Evolutionary conservation across 2,888 invertebrate genomes (phyloP), one percentile per base, ranked within the genome.

Genomic region (Melieria omissa): DNA sequence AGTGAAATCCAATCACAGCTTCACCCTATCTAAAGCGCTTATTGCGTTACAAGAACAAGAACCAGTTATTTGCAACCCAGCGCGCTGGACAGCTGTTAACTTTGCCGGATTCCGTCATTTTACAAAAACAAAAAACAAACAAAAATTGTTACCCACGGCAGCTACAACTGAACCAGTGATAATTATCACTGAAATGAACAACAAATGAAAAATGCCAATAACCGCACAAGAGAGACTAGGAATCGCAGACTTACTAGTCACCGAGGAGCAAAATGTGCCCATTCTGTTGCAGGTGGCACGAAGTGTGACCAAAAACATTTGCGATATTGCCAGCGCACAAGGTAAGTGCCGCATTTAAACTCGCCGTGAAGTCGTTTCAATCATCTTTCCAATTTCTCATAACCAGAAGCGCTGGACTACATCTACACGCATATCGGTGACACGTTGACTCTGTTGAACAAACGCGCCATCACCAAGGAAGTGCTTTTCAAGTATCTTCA

Each of bases 401-500:
- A 44, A 29, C 29, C 78, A 91, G 91, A 89, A 61, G 90, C 90
- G 0, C 82, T 90, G 6, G 82, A 88, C 65, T 86, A 87, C 2
- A 87, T 91, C 49, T 80, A 88, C 4, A 86, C 86, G 44, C 89
- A 90, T 78, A 87, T 89, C 1, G 83, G 87, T 3, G 87, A 88
- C 73, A 82, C 85, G 7, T 78, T 86, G 54, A 86, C 88, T 42
- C 82, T 91, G 14, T 81, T 91, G 5, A 88, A 86, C 69, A 86
- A 90, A 73, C 88, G 88, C 73, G 81, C 84, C 29, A 82, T 91
- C 1, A 90, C 89, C 0, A 88, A 88, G 78, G 89, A 90, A 52
- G 78, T 90, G 29, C 79, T 91, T 4, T 89, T 90, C 72, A 84
- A 86, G 66, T 91, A 91, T 78, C 80, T 90, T 14, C 88, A 89